A percentile compares a stretch with the other conserved stretches of the same genome.
Evolutionary conservation across 2,888 invertebrate genomes (phyloP).

Genomic region (Lumbricus terrestris): DNA sequence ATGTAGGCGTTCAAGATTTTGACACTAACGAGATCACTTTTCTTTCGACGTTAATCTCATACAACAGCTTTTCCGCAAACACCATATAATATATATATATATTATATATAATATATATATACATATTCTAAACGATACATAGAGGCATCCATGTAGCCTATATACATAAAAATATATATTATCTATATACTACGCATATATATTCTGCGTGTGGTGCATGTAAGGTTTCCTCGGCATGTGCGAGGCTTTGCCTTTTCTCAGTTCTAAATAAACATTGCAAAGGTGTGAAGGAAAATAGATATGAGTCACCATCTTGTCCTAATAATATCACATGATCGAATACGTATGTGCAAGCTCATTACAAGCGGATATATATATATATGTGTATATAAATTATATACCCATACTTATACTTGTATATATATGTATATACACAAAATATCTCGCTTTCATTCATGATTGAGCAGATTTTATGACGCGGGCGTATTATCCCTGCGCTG

Average conservation of each 20-base stretch:
- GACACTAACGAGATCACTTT: background rate
- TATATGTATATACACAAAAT: no score
- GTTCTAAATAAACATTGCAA: background rate
- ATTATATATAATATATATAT: background rate
- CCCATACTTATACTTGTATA: no score
- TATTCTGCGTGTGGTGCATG: background rate
- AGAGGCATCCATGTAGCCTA: no score
- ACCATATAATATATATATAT: background rate
- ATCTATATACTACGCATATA: no score
- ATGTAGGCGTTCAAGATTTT: background rate
- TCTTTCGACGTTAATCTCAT: background rate
- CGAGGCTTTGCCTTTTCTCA: background rate
- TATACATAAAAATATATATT: no score
- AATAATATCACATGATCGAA: background rate
- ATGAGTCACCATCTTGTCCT: background rate
- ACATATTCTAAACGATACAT: no score
- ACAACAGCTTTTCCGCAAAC: background rate
- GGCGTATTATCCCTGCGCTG: background rate
- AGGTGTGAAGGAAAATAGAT: background rate
- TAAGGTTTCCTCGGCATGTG: background rate
- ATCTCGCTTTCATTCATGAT: background rate
- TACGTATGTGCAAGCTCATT: background rate
- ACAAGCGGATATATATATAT: background rate
- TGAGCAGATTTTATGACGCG: background rate
- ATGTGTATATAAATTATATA: background rate